Evolutionary conservation across 2,113 vertebrate genomes (phyloP).

Genomic region (Ciconia stormi): DNA sequence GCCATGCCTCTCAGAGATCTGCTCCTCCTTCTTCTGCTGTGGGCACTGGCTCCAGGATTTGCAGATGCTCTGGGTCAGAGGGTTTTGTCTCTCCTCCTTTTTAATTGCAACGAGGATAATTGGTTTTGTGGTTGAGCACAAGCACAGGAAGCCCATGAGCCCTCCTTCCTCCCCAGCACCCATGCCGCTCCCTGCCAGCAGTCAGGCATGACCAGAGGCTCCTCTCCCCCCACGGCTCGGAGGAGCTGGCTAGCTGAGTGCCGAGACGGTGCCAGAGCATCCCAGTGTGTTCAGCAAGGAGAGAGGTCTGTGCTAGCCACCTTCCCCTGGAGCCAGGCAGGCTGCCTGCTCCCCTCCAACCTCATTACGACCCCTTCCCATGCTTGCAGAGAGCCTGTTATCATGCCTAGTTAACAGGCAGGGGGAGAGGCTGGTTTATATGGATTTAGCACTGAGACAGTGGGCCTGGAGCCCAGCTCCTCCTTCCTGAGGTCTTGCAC

Average conservation of each 20-base stretch:
- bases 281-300: background rate
- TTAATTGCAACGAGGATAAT: background rate
- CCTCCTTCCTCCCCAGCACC: background rate
- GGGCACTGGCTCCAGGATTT: background rate
- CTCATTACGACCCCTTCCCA: background rate
- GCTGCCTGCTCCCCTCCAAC: background rate
- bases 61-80: background rate
- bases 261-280: background rate
- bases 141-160: background rate
- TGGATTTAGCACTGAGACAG: background rate
- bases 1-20: background rate
- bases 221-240: fast-evolving
- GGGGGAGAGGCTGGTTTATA: background rate
- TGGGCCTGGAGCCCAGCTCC: background rate
- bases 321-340: background rate
- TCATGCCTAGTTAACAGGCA: background rate
- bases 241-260: background rate
- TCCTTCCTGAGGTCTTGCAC: background rate
- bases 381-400: background rate
- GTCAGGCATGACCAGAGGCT: background rate
- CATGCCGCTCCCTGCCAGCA: background rate
- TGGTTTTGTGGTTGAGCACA: background rate
- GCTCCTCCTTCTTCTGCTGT: background rate
- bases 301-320: background rate
- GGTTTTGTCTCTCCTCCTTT: background rate